Base-by-base conservation (phyloP, 2,113 vertebrate genomes). In the Corydoras maculifer region DNA sequence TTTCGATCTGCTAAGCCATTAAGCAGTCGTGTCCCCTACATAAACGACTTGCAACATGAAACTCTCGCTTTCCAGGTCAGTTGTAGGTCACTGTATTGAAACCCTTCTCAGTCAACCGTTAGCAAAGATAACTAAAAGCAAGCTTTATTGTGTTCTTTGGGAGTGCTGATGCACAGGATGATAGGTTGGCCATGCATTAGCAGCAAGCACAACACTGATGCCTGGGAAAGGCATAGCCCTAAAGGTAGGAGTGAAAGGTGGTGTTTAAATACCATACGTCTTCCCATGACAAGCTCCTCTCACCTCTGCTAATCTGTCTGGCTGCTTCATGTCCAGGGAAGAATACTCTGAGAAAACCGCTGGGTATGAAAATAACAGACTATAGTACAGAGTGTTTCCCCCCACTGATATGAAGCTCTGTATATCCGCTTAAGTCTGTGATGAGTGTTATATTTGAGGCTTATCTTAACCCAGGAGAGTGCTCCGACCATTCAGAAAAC, bases 391-490 rank as follows among this genome's bases (percentile, higher is more conserved):
- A 57, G 55, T 76, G 58, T 79, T 75, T 72, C 72, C 57, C 73
- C 70, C 60, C 48, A 60, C 49, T 43, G 64, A 64, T 66, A 14
- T 3, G 30, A 49, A 66, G 12, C 32, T 66, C 55, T 59, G 57
- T 48, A 48, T 58, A 70, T 50, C 69, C 68, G 58, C 12, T 50
- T 25, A 15, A 35, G 63, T 14, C 48, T 74, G 65, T 53, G 57
- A 64, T 62, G 61, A 68, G 72, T 53, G 43, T 69, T 72, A 70
- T 75, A 70, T 66, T 54, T n/a, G 53, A 54, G 60, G 75, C 72
- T 77, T 77, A 74, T 79, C 78, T 79, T 66, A 62, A 61, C 7
- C 64, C 54, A 32, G n/a, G 58, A 73, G 75, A 62, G 61, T 50
- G 35, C 35, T 43, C 13, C 5, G 66, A 60, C 64, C 51, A 61